phyloP scores from a whole-genome alignment of 2,888 invertebrate genomes.

The Drosophila paramelanica region DNA sequence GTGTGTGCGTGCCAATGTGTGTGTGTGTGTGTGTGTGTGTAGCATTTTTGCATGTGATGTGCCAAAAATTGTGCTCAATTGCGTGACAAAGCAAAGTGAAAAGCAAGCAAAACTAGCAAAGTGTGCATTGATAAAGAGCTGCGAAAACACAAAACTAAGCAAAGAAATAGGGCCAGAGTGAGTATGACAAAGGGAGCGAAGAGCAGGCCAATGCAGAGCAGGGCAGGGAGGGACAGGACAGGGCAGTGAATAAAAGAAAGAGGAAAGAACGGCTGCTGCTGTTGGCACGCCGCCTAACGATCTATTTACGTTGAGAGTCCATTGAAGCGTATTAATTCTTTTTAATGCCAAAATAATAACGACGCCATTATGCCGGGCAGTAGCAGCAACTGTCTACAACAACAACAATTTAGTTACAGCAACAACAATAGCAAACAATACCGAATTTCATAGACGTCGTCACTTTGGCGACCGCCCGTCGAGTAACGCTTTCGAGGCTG shows the following conservation, averaged over 20 bases:
- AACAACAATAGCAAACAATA: slow-evolving; percentile 15
- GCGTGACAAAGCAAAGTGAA: slow-evolving; percentile 75
- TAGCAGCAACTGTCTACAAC: slow-evolving; percentile 37
- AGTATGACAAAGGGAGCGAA: background rate
- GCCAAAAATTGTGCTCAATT: slow-evolving; percentile 65
- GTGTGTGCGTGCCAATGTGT: background rate
- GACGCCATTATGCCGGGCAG: slow-evolving; percentile 77
- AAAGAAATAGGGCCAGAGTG: background rate
- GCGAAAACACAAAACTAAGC: slow-evolving; percentile 10
- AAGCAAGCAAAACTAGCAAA: slow-evolving; percentile 63
- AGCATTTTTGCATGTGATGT: slow-evolving; percentile 62
- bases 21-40: slow-evolving; percentile 5
- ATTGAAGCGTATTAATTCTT: slow-evolving; percentile 81
- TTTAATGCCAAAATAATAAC: slow-evolving; percentile 80
- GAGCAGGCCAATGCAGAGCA: background rate
- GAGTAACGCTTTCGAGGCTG: slow-evolving; percentile 41
- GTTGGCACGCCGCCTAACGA: slow-evolving; percentile 73
- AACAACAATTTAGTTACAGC: slow-evolving; percentile 18
- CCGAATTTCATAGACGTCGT: slow-evolving; percentile 42
- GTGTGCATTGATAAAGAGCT: slow-evolving; percentile 53
- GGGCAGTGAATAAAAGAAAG: background rate
- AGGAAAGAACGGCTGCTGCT: slow-evolving; percentile 10
- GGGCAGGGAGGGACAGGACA: background rate
- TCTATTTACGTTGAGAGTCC: slow-evolving; percentile 77
- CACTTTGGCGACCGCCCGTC: slow-evolving; percentile 68